Percentiles rank a stretch among this genome's conserved stretches.
phyloP scores from a whole-genome alignment of 2,113 vertebrate genomes.

The Ginglymostoma cirratum region DNA sequence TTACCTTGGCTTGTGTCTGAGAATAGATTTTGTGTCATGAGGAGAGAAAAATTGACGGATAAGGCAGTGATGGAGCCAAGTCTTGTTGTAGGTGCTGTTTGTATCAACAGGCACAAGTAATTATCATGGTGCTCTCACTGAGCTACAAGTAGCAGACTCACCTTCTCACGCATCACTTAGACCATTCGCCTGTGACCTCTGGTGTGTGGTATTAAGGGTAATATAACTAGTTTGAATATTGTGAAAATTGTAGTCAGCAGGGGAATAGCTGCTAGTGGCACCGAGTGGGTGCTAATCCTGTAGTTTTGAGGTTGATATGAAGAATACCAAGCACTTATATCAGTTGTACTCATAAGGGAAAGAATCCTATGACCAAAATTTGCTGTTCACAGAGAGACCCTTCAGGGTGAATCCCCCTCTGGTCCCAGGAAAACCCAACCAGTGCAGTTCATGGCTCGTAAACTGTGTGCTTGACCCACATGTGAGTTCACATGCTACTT shows the following conservation, averaged over 20 bases:
- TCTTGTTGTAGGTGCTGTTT: not conserved
- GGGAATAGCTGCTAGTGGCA: not conserved
- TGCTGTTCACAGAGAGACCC: not conserved
- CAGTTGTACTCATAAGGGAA: not conserved
- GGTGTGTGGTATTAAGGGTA: not conserved
- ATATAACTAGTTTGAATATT: not conserved
- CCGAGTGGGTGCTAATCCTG: not conserved
- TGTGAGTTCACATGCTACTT: not conserved
- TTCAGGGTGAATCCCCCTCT: not conserved
- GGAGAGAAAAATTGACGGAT: not conserved
- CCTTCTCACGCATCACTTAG: not conserved
- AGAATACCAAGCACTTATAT: not conserved
- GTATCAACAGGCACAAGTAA: not conserved
- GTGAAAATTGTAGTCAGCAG: not conserved
- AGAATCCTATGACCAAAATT: not conserved
- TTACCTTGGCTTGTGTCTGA: not conserved
- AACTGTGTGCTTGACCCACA: not conserved
- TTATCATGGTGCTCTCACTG: not conserved
- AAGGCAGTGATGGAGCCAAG: not conserved
- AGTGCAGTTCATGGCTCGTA: not conserved
- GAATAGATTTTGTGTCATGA: not conserved
- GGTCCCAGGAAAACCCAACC: not conserved
- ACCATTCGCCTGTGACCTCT: not conserved
- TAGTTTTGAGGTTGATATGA: not conserved
- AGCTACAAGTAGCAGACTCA: not conserved